Conservation (phyloP, 1,140 invertebrate species). For the Drosophila saltans region DNA sequence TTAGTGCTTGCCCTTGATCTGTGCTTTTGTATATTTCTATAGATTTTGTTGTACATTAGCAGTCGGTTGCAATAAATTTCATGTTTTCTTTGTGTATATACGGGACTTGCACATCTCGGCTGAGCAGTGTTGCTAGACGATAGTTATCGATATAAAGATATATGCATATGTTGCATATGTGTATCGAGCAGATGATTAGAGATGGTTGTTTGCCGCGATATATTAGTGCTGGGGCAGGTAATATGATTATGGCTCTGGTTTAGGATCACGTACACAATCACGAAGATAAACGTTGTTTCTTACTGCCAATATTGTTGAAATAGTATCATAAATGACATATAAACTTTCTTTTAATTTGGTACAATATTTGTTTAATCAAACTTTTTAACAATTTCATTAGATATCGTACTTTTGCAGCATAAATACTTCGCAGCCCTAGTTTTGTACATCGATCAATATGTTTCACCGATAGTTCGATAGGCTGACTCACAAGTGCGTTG, state of each 20-base stretch:
- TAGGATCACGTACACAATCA: background rate
- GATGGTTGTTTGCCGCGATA: background rate
- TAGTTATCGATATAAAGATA: background rate
- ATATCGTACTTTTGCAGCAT: too few species aligned
- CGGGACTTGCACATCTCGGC: constrained; percentile 53
- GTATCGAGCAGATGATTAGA: background rate
- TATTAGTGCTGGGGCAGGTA: background rate
- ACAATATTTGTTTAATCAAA: too few species aligned
- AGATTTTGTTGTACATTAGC: constrained; percentile 44
- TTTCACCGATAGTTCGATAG: background rate
- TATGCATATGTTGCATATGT: background rate
- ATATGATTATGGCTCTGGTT: background rate
- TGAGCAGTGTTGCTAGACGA: constrained; percentile 30
- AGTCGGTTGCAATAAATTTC: constrained; percentile 57
- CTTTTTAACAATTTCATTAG: too few species aligned
- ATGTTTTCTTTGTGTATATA: constrained; percentile 78
- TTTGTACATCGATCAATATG: background rate
- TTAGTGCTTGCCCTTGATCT: constrained; percentile 47
- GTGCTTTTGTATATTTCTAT: constrained; percentile 32
- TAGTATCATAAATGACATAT: background rate
- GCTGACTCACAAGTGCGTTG: background rate
- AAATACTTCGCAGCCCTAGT: background rate
- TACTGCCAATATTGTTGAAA: background rate
- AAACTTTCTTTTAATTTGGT: background rate
- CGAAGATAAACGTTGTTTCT: background rate